A percentile compares a stretch with the other conserved stretches of the same genome.
These are phyloP conservation scores for Tyrannus savana DNA, from an alignment of 2,113 vertebrate species.

Conservation along the genomic window DNA sequence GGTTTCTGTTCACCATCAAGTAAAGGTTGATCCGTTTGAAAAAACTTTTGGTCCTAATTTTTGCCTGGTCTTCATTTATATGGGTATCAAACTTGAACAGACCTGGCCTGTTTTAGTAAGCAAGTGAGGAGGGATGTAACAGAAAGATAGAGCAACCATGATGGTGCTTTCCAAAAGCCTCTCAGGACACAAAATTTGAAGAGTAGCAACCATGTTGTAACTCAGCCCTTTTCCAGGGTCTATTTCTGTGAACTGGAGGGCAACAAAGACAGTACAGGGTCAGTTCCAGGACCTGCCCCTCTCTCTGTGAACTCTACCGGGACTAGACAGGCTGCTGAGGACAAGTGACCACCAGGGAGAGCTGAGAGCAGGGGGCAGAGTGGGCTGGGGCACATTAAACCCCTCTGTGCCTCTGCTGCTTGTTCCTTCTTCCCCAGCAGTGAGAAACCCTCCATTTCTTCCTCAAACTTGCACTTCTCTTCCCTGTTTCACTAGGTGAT, in stretches of 20 bases:
- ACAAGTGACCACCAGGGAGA: background rate
- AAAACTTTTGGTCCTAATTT: background rate
- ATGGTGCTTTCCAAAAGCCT: background rate
- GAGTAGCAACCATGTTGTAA: fast-evolving
- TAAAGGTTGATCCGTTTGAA: background rate
- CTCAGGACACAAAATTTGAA: background rate
- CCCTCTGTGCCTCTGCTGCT: background rate
- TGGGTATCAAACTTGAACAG: background rate
- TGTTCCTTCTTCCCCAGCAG: background rate
- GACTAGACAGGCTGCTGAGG: background rate
- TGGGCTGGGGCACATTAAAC: background rate
- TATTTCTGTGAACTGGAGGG: background rate
- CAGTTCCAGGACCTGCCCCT: background rate
- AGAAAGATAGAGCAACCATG: background rate
- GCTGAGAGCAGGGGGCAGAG: background rate
- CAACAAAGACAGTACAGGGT: fast-evolving
- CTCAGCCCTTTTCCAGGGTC: too few relatives aligned
- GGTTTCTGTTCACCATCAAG: background rate
- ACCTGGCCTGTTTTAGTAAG: background rate
- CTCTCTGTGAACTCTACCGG: fast-evolving
- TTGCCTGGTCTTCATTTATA: background rate
- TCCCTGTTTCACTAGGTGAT: background rate
- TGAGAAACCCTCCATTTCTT: background rate
- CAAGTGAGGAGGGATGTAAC: background rate
- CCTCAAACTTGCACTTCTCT: background rate